Evolutionary conservation across 2,113 vertebrate genomes (phyloP).

Genomic region (Rostratula benghalensis): DNA sequence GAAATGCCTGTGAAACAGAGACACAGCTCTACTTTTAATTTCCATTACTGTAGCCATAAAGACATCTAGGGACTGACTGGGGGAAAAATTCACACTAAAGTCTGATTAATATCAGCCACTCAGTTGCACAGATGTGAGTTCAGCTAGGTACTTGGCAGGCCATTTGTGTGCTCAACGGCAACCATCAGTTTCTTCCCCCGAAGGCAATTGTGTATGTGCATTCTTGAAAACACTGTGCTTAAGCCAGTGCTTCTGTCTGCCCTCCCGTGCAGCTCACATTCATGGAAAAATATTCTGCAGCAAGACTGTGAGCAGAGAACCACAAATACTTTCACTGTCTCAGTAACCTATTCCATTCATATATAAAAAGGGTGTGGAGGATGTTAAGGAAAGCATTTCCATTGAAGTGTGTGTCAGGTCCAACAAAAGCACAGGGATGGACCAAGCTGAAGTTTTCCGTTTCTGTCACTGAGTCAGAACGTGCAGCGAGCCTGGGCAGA

Average conservation of each 20-base stretch:
- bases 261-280: not conserved
- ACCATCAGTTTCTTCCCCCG: not conserved
- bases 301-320: not conserved
- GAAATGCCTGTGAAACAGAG: not conserved
- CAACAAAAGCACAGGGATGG: not conserved
- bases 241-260: not conserved
- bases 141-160: not conserved
- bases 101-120: not conserved
- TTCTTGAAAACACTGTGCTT: not conserved
- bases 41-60: not conserved
- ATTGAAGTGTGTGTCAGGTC: not conserved
- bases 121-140: not conserved
- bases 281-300: not conserved
- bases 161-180: not conserved
- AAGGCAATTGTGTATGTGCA: not conserved
- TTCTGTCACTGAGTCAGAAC: conserved; percentile 52
- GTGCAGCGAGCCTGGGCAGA: conserved; percentile 21
- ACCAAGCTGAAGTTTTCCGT: conserved; percentile 12
- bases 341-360: not conserved
- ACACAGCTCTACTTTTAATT: not conserved
- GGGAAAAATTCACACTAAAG: not conserved
- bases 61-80: not conserved
- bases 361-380: not conserved
- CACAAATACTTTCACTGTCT: not conserved
- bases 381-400: not conserved